A percentile compares a stretch with the other conserved stretches of the same genome.
phyloP scores from a whole-genome alignment of 2,113 vertebrate genomes.

The Rostratula benghalensis region DNA sequence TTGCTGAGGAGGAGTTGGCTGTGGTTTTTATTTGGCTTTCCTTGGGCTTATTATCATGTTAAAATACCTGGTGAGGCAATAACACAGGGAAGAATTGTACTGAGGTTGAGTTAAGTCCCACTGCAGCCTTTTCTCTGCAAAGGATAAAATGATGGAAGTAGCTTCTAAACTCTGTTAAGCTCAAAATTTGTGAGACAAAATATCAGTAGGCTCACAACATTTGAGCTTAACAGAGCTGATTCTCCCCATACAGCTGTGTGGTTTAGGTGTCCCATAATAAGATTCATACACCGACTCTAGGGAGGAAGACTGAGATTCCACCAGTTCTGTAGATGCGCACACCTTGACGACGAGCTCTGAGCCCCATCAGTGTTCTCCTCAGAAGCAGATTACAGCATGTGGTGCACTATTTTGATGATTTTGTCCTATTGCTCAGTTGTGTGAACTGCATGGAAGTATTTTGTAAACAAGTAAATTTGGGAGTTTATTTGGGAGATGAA shows the following conservation, averaged over 20 bases:
- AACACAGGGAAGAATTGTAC: neutral
- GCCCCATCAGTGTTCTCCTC: neutral
- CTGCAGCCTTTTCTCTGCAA: neutral
- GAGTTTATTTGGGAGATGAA: neutral
- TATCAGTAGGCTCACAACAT: neutral
- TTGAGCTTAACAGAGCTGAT: neutral
- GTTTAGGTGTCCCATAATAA: neutral
- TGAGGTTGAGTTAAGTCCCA: neutral
- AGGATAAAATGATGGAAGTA: neutral
- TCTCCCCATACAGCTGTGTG: neutral
- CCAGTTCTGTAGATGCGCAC: accelerated
- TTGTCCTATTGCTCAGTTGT: neutral
- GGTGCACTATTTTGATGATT: neutral
- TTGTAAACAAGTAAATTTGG: neutral
- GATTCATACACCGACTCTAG: neutral
- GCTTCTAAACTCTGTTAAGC: neutral
- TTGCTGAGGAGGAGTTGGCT: neutral
- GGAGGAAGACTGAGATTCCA: neutral
- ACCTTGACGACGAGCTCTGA: neutral
- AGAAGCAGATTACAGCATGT: neutral
- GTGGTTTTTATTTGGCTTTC: neutral
- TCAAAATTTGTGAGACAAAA: neutral
- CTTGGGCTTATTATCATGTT: neutral
- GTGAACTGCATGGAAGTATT: neutral
- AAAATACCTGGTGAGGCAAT: neutral